Percentiles rank a stretch among this genome's conserved stretches.
These are phyloP conservation scores for Esox niger DNA, from an alignment of 2,113 vertebrate species.

Conservation along the genomic window DNA sequence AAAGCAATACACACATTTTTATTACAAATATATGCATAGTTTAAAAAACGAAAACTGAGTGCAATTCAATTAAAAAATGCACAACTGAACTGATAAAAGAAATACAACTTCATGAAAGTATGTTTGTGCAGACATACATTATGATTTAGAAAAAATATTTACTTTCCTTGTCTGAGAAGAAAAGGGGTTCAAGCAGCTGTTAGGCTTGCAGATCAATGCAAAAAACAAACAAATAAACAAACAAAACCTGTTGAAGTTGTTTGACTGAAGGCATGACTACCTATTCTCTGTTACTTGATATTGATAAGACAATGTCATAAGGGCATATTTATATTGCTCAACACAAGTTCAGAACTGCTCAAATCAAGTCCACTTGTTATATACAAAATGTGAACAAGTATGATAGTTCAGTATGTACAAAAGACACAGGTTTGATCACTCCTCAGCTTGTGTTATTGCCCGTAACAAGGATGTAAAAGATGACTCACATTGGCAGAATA, in stretches of 20 bases:
- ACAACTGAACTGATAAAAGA: constrained; percentile 31
- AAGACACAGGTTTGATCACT: constrained; percentile 7
- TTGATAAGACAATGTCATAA: too few relatives aligned
- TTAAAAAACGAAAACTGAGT: constrained; percentile 57
- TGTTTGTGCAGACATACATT: constrained; percentile 30
- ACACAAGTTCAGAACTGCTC: too few relatives aligned
- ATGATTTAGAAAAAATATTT: constrained; percentile 17
- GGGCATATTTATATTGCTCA: too few relatives aligned
- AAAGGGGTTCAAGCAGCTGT: not conserved
- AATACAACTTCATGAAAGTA: constrained; percentile 29
- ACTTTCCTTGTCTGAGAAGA: constrained; percentile 7
- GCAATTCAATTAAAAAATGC: constrained; percentile 43
- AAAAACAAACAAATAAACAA: too few relatives aligned
- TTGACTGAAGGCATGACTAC: not conserved
- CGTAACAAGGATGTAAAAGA: constrained; percentile 40
- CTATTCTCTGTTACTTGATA: too few relatives aligned
- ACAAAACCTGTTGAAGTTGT: constrained; percentile 27
- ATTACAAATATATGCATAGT: constrained; percentile 71
- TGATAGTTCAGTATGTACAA: too few relatives aligned
- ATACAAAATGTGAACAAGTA: not conserved
- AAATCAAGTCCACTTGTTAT: too few relatives aligned
- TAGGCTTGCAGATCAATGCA: not conserved
- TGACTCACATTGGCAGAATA: constrained; percentile 52
- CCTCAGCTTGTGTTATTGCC: constrained; percentile 61
- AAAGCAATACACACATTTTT: constrained; percentile 69